Conservation (phyloP, 1,140 invertebrate species). For the Drosophila fuyamai region DNA sequence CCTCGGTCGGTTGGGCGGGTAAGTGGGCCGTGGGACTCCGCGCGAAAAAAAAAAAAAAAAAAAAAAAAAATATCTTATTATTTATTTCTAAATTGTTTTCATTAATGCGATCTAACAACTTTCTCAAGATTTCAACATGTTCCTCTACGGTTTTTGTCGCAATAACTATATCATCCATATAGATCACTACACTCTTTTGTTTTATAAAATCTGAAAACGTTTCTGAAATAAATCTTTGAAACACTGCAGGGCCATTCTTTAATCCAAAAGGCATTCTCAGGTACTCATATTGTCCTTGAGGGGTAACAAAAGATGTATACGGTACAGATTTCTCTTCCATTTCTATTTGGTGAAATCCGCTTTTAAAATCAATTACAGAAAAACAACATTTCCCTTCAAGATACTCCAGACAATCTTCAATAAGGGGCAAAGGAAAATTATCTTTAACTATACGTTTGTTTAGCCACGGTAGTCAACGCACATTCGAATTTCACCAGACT, state of each 20-base stretch:
- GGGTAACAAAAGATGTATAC: not conserved
- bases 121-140: not conserved
- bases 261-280: conserved; percentile 1
- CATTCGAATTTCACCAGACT: no score
- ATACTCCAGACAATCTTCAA: no score
- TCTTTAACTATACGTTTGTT: no score
- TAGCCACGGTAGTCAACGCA: no score
- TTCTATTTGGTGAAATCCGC: conserved; percentile 3
- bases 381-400: not conserved
- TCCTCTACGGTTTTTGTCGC: not conserved
- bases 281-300: conserved; percentile 4
- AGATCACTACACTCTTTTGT: not conserved
- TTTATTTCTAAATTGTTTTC: no score
- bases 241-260: not conserved
- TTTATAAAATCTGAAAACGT: not conserved
- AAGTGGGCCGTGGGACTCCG: no score
- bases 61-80: no score
- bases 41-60: no score
- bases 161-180: not conserved
- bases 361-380: conserved; percentile 4
- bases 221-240: not conserved
- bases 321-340: not conserved
- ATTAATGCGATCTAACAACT: no score
- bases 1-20: no score
- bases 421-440: no score